These are phyloP conservation scores for Phenacoccus solenopsis DNA, from an alignment of 1,140 invertebrate species.

Conservation along the genomic window DNA sequence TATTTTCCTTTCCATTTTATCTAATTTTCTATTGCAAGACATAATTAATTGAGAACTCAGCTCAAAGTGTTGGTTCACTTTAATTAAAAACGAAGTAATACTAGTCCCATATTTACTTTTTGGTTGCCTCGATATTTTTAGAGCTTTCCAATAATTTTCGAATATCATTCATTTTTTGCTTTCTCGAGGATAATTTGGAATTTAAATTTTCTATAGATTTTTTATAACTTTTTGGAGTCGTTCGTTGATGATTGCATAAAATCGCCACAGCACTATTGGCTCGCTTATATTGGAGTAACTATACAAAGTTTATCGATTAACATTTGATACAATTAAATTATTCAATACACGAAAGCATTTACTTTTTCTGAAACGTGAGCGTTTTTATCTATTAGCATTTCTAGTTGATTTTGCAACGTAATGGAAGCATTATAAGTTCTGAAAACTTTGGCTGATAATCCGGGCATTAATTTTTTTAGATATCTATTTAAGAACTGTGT, in stretches of 20 bases:
- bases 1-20: constrained; percentile 86
- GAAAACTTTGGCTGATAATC: constrained; percentile 98
- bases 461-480: constrained; percentile 94
- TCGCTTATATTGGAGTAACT: constrained; percentile 87
- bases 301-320: constrained; percentile 16
- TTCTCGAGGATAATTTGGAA: constrained; percentile 91
- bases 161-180: too few species aligned
- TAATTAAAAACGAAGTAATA: too few species aligned
- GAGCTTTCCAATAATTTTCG: too few species aligned
- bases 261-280: constrained; percentile 97
- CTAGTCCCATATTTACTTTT: too few species aligned
- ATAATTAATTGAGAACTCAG: too few species aligned
- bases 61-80: too few species aligned
- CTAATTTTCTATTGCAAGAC: too few species aligned
- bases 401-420: constrained; percentile 91
- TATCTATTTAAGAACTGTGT: constrained; percentile 95
- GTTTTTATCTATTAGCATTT: constrained; percentile 77
- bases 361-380: constrained; percentile 63
- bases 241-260: constrained; percentile 99
- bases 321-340: too few species aligned
- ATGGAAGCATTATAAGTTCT: constrained; percentile 98
- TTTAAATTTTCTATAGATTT: constrained; percentile 98
- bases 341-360: too few species aligned
- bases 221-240: constrained; percentile 85
- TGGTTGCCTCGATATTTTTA: too few species aligned